A percentile compares a stretch with the other conserved stretches of the same genome.
Conservation (phyloP, 2,888 invertebrate genomes). For the Eugnorisma glareosa region DNA sequence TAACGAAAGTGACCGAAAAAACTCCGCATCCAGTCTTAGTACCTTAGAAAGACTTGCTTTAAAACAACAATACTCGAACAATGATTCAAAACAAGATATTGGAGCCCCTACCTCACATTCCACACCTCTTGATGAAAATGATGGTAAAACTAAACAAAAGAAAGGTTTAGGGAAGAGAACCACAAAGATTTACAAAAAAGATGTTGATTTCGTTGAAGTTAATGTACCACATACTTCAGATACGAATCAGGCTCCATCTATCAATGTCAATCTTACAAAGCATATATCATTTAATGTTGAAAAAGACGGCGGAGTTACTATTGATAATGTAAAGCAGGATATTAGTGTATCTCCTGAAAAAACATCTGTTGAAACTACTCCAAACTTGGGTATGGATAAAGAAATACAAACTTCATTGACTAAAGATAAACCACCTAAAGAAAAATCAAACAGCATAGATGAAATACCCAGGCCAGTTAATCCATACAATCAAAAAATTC, state of each 20-base stretch:
- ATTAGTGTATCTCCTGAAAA: slow-evolving; percentile 79
- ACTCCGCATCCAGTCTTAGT: slow-evolving; percentile 88
- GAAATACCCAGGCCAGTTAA: slow-evolving; percentile 56
- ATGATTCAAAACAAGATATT: slow-evolving; percentile 80
- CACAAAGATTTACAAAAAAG: slow-evolving; percentile 84
- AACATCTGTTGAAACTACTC: slow-evolving; percentile 66
- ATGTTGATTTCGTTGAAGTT: slow-evolving; percentile 83
- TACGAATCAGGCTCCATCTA: slow-evolving; percentile 74
- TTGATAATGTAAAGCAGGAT: slow-evolving; percentile 79
- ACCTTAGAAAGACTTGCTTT: slow-evolving; percentile 92
- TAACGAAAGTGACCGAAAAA: slow-evolving; percentile 90
- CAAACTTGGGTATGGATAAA: slow-evolving; percentile 77
- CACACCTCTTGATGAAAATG: slow-evolving; percentile 85
- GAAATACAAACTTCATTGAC: slow-evolving; percentile 83
- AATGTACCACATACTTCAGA: slow-evolving; percentile 79
- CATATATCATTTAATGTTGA: slow-evolving; percentile 88
- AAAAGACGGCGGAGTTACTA: slow-evolving; percentile 80
- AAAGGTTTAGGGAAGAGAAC: slow-evolving; percentile 79
- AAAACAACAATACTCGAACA: slow-evolving; percentile 86
- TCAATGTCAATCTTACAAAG: slow-evolving; percentile 87
- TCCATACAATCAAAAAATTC: slow-evolving; percentile 72
- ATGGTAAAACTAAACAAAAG: slow-evolving; percentile 77
- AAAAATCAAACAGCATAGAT: slow-evolving; percentile 24
- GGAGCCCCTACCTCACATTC: slow-evolving; percentile 90
- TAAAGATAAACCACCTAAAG: slow-evolving; percentile 55